phyloP scores from a whole-genome alignment of 2,888 invertebrate species.

The Acrobasis repandana region DNA sequence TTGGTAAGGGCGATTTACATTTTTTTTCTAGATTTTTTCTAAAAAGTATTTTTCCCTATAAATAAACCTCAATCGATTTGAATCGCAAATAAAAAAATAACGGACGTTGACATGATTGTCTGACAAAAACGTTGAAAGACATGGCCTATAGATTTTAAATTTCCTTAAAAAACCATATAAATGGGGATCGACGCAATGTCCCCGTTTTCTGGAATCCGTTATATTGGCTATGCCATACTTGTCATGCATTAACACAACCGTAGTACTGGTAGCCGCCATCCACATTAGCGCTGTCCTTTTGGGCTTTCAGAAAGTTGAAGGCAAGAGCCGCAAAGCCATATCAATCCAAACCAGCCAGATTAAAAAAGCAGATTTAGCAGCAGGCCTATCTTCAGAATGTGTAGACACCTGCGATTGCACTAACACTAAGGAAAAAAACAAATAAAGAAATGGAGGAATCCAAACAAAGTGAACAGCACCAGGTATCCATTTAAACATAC shows the following conservation, averaged over 20 bases:
- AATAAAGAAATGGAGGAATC: constrained; percentile 5
- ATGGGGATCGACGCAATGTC: constrained; percentile 54
- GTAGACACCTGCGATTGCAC: constrained; percentile 50
- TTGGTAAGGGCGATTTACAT: too few relatives aligned
- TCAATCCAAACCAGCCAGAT: constrained; percentile 35
- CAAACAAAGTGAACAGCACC: not conserved
- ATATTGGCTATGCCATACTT: constrained; percentile 57
- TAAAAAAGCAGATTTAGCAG: constrained; percentile 30
- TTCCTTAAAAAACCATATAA: constrained; percentile 32
- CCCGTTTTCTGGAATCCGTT: constrained; percentile 33
- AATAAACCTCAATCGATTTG: constrained; percentile 15
- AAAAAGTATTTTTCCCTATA: constrained; percentile 1
- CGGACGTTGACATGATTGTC: constrained; percentile 14
- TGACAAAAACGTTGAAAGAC: constrained; percentile 32
- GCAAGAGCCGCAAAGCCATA: constrained; percentile 26
- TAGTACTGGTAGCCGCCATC: constrained; percentile 48
- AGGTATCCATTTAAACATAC: not conserved
- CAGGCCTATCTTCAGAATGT: constrained; percentile 40
- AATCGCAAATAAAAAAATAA: constrained; percentile 20
- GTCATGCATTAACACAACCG: constrained; percentile 45
- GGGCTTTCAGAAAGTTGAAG: constrained; percentile 43
- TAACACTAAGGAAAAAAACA: constrained; percentile 25
- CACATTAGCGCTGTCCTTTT: constrained; percentile 50
- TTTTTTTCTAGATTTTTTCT: too few relatives aligned
- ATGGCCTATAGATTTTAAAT: constrained; percentile 43